A percentile compares a stretch with the other conserved stretches of the same genome.
phyloP scores from a whole-genome alignment of 2,888 invertebrate species.

The Caenorhabditis sp. region DNA sequence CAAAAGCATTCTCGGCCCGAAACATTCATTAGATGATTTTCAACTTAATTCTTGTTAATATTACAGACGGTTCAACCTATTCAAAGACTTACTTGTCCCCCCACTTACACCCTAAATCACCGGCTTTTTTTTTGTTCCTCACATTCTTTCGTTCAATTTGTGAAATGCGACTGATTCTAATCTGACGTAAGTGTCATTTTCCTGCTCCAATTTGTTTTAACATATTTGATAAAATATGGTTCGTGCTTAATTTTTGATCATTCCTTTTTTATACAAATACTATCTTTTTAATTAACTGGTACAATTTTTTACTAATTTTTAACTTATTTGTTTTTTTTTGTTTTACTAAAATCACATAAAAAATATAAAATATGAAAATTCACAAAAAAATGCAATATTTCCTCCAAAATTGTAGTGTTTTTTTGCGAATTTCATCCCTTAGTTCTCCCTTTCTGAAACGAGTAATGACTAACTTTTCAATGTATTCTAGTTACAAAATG shows the following conservation, averaged over 20 bases:
- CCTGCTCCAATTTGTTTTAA: constrained; percentile 19
- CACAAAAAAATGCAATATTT: constrained; percentile 7
- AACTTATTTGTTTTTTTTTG: constrained; percentile 2
- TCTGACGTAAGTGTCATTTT: constrained; percentile 4
- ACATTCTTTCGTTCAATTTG: not conserved
- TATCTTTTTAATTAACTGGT: constrained; percentile 29
- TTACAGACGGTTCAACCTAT: constrained; percentile 27
- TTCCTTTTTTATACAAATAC: constrained; percentile 23
- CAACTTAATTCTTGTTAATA: no score
- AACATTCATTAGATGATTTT: constrained; percentile 2
- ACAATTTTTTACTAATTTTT: constrained; percentile 4
- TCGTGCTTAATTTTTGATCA: constrained; percentile 34
- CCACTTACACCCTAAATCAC: no score
- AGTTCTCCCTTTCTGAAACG: not conserved
- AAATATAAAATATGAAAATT: constrained; percentile 19
- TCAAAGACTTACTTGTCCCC: constrained; percentile 17
- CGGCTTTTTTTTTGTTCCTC: constrained; percentile 6
- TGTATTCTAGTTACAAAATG: no score
- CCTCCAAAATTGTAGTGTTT: not conserved
- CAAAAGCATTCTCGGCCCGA: constrained; percentile 7
- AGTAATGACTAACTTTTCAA: not conserved
- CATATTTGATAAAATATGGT: constrained; percentile 36
- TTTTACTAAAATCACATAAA: constrained; percentile 15
- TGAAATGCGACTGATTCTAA: not conserved
- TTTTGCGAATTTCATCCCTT: not conserved